A percentile compares a stretch with the other conserved stretches of the same genome.
Evolutionary conservation across 2,888 invertebrate genomes (phyloP).

Genomic region (Meta bourneti): DNA sequence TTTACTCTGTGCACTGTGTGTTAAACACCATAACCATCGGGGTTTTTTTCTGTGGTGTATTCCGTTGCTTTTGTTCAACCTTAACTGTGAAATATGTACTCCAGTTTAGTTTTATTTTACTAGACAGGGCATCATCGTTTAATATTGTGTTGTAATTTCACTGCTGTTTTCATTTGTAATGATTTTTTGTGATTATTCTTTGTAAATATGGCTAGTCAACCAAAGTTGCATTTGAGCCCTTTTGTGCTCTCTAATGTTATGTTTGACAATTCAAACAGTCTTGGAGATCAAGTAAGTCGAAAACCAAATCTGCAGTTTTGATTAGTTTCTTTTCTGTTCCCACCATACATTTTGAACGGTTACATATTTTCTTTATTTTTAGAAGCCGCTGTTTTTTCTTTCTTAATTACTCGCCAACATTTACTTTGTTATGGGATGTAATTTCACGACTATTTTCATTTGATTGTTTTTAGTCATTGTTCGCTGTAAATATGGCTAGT

Average conservation of each 20-base stretch:
- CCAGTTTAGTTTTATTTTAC: no score
- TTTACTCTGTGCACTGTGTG: no score
- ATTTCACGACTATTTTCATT: not conserved
- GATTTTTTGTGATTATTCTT: not conserved
- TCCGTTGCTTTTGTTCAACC: no score
- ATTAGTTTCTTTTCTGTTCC: not conserved
- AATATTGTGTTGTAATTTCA: no score
- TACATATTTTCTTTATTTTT: not conserved
- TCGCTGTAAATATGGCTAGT: not conserved
- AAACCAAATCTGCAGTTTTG: not conserved
- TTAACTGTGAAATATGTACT: no score
- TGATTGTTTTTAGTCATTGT: not conserved
- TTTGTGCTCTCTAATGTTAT: constrained; percentile 56
- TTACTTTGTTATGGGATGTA: not conserved
- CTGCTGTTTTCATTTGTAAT: no score
- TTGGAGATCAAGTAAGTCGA: constrained; percentile 53
- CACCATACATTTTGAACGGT: not conserved
- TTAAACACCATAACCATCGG: no score
- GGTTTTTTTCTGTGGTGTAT: no score
- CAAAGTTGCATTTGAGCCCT: constrained; percentile 53
- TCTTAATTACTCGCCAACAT: not conserved
- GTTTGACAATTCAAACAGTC: constrained; percentile 55
- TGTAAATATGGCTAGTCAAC: constrained; percentile 14
- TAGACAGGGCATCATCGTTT: no score
- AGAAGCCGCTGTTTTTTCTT: not conserved